Evolutionary conservation across 2,888 invertebrate genomes (phyloP).

Genomic region (Catocala nupta): DNA sequence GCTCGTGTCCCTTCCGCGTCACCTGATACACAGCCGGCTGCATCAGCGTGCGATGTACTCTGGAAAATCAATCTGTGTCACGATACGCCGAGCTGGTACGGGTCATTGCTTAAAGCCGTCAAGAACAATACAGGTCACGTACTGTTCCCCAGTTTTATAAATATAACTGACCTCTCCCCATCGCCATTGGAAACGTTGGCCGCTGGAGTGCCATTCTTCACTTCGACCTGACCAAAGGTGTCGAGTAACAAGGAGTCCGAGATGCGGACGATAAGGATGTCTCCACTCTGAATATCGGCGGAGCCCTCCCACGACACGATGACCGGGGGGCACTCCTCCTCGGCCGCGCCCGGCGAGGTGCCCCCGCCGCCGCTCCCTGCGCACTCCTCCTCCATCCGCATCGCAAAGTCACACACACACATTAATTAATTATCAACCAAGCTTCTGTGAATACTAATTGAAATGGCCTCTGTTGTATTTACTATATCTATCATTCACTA

Average conservation of each 20-base stretch:
- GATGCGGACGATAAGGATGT: slow-evolving; percentile 91
- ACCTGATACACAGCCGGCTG: slow-evolving; percentile 90
- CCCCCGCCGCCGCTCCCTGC: slow-evolving; percentile 51
- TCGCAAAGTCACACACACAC: slow-evolving; percentile 67
- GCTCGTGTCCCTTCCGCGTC: slow-evolving; percentile 90
- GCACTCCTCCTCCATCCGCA: slow-evolving; percentile 81
- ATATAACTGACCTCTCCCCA: slow-evolving; percentile 69
- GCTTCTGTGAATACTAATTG: slow-evolving; percentile 60
- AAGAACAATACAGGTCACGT: slow-evolving; percentile 35
- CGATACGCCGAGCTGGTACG: slow-evolving; percentile 23
- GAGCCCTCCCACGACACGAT: slow-evolving; percentile 90
- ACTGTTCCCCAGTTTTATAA: slow-evolving; percentile 27
- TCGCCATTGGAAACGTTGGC: slow-evolving; percentile 64
- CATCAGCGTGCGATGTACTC: slow-evolving; percentile 86
- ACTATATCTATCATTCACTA: slow-evolving; percentile 7
- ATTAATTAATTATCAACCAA: slow-evolving; percentile 67
- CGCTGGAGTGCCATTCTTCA: slow-evolving; percentile 65
- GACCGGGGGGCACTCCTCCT: slow-evolving; percentile 86
- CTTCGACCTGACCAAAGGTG: slow-evolving; percentile 58
- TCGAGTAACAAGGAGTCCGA: slow-evolving; percentile 88
- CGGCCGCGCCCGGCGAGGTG: slow-evolving; percentile 57
- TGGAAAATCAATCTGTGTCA: slow-evolving; percentile 55
- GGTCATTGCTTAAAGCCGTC: slow-evolving; percentile 35
- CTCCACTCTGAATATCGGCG: slow-evolving; percentile 91
- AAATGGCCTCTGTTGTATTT: slow-evolving; percentile 49